phyloP scores from a whole-genome alignment of 2,888 invertebrate species.

The Sisyra nigra region DNA sequence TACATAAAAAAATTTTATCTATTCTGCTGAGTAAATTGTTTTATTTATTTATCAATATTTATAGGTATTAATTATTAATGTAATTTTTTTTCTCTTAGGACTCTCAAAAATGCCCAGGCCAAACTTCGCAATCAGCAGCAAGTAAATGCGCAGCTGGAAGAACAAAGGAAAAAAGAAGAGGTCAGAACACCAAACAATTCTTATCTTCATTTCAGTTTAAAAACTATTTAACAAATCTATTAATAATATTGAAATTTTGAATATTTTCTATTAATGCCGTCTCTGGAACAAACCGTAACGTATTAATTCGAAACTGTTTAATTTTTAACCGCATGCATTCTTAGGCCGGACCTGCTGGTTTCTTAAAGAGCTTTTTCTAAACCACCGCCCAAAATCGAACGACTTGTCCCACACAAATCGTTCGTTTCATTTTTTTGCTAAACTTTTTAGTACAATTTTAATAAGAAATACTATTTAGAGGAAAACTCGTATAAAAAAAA shows the following conservation, averaged over 20 bases:
- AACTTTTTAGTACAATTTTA: too few species aligned
- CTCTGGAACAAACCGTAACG: slow-evolving; percentile 10
- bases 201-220: slow-evolving; percentile 8
- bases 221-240: slow-evolving; percentile 3
- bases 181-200: slow-evolving; percentile 26
- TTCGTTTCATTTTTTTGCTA: slow-evolving; percentile 23
- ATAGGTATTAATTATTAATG: neutral
- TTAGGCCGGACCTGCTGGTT: slow-evolving; percentile 83
- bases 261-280: slow-evolving; percentile 9
- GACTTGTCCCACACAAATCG: slow-evolving; percentile 16
- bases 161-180: slow-evolving; percentile 38
- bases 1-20: too few species aligned
- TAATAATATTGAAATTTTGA: slow-evolving; percentile 12
- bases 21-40: too few species aligned
- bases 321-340: slow-evolving; percentile 5
- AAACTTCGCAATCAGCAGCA: slow-evolving; percentile 74
- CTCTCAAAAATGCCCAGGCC: slow-evolving; percentile 78
- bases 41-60: too few species aligned
- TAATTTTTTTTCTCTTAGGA: slow-evolving; percentile 33
- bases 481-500: slow-evolving; percentile 10
- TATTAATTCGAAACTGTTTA: slow-evolving; percentile 9
- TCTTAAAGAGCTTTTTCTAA: slow-evolving; percentile 93
- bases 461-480: slow-evolving; percentile 1
- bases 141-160: slow-evolving; percentile 55
- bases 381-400: slow-evolving; percentile 10